These are phyloP conservation scores for Meles meles DNA, from an alignment of 2,113 vertebrate species.

Conservation along the genomic window DNA sequence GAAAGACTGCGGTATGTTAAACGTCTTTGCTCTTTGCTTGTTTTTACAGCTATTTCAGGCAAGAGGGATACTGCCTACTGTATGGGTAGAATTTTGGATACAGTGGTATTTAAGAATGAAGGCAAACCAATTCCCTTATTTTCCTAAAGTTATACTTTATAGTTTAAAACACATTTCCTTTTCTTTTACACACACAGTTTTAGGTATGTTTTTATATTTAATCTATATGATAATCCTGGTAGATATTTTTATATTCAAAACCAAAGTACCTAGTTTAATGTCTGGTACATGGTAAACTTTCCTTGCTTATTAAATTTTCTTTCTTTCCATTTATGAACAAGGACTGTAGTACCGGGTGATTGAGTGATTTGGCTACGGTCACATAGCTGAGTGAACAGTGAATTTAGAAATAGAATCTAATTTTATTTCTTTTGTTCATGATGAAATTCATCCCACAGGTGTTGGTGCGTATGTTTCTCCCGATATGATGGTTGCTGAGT, in stretches of 20 bases:
- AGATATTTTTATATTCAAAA: neutral
- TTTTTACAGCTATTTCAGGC: neutral
- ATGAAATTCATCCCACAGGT: slow-evolving; percentile 80
- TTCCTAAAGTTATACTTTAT: neutral
- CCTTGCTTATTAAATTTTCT: neutral
- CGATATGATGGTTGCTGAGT: slow-evolving; percentile 99
- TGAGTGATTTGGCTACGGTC: neutral
- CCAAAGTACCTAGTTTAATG: neutral
- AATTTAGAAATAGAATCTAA: neutral
- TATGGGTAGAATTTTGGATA: neutral
- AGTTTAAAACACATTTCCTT: neutral
- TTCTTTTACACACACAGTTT: neutral
- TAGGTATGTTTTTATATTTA: neutral
- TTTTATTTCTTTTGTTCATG: neutral
- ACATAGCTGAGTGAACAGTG: neutral
- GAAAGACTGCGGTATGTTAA: neutral
- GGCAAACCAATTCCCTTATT: neutral
- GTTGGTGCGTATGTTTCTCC: slow-evolving; percentile 98
- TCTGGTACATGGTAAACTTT: neutral
- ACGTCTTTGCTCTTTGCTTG: neutral
- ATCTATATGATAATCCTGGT: neutral
- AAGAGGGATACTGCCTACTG: neutral
- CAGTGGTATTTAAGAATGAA: neutral
- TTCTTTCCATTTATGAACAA: neutral
- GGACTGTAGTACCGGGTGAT: neutral